Evolutionary conservation across 2,888 invertebrate genomes (phyloP), one percentile per base, ranked within the genome.

Genomic region (Cephalotes varians): DNA sequence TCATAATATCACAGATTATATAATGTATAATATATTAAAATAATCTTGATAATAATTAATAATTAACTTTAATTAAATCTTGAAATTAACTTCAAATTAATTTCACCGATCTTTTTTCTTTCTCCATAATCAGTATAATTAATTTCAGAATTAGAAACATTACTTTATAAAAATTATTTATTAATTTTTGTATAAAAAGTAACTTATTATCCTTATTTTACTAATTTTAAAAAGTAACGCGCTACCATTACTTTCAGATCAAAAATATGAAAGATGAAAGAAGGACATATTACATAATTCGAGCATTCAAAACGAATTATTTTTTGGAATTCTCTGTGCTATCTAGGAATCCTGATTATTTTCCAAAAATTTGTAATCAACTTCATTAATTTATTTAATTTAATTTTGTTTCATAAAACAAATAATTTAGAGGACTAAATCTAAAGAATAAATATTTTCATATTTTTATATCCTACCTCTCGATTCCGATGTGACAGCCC

Each of bases 401-500:
- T 12, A 60, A 67, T 12, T 31, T 67, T 7, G 3, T 62, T n/a
- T 2, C 18, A 21, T 15, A 1, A 62, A 62, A 62, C 37, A 6
- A 21, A n/a, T 34, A 34, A 62, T 15, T 31, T 9, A 12, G 21
- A 21, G 2, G 7, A 15, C 0, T 64, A 44, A 25, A 40, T 44
- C 18, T 5, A 15, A 65, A 25, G 18, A 2, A 18, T 34, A 34
- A 25, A 25, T 51, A 51, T 6, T 15, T 71, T 21, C 9, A 25
- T 44, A 9, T 15, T 31, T n/a, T 62, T 18, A 21, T 15, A 21
- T 44, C 9, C 1, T 67, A 65, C 67, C 37, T 79, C 76, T 84
- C 76, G 72, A 74, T 40, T 21, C 0, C 21, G 37, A 28, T n/a
- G 80, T 56, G 28, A 69, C 67, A n/a, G 51, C n/a, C 12, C 47